Conservation (phyloP, 2,888 invertebrate species). For the Notocelia uddmanniana region DNA sequence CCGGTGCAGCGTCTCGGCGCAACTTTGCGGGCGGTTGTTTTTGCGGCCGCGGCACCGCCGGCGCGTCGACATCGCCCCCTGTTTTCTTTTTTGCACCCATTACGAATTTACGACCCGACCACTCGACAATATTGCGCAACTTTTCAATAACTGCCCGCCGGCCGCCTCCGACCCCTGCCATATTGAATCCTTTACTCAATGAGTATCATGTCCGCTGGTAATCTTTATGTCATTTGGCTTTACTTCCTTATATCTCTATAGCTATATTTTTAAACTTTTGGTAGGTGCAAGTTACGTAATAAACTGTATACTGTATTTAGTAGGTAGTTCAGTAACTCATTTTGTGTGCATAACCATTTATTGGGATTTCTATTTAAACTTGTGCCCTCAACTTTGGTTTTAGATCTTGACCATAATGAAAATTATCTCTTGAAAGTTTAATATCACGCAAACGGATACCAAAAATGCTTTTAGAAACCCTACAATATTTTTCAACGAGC, state of each 20-base stretch:
- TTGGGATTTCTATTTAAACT: no score
- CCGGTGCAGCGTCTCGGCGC: slow-evolving; percentile 60
- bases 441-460: no score
- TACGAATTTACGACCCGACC: slow-evolving; percentile 83
- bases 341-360: no score
- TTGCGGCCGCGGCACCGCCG: slow-evolving; percentile 62
- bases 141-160: slow-evolving; percentile 83
- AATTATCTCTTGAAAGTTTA: no score
- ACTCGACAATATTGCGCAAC: slow-evolving; percentile 85
- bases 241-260: not conserved
- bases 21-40: slow-evolving; percentile 77
- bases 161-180: slow-evolving; percentile 69
- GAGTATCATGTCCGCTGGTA: slow-evolving; percentile 59
- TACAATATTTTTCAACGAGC: no score
- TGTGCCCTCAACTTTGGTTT: no score
- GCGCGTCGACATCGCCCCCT: slow-evolving; percentile 65
- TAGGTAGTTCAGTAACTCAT: no score
- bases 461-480: no score
- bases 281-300: no score
- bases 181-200: slow-evolving; percentile 80
- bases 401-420: no score
- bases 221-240: slow-evolving; percentile 44
- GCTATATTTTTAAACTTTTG: no score
- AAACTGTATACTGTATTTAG: no score
- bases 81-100: slow-evolving; percentile 84